These are phyloP conservation scores for Drosophila hydei DNA, from an alignment of 1,140 invertebrate species.

Conservation along the genomic window DNA sequence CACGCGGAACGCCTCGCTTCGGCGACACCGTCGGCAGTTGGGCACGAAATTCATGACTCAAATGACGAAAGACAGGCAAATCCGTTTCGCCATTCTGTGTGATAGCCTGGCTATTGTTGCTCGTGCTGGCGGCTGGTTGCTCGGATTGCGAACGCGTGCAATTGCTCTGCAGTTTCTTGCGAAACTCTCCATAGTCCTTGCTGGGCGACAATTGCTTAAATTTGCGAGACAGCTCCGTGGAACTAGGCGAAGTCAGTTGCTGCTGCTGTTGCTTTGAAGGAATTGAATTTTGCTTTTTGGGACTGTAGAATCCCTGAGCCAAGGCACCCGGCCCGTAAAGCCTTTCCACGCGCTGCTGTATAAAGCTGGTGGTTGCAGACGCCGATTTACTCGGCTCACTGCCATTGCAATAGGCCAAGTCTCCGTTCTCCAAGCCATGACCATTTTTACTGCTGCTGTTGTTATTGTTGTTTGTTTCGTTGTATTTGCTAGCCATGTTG, in stretches of 20 bases:
- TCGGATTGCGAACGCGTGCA: constrained; percentile 49
- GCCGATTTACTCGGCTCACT: constrained; percentile 6
- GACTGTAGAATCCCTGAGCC: constrained; percentile 92
- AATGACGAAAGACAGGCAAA: constrained; percentile 90
- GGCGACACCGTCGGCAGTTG: constrained; percentile 90
- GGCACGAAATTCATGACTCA: constrained; percentile 92
- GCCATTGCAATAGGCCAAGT: constrained; percentile 31
- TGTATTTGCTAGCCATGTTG: constrained; percentile 36
- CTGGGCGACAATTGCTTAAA: constrained; percentile 77
- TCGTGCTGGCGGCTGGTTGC: background rate
- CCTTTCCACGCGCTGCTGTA: constrained; percentile 93
- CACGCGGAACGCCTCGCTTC: constrained; percentile 82
- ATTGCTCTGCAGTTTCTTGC: constrained; percentile 84
- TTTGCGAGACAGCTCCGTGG: constrained; percentile 71
- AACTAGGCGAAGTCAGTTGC: constrained; percentile 21
- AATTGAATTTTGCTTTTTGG: constrained; percentile 83
- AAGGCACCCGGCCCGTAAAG: constrained; percentile 93
- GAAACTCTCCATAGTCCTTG: constrained; percentile 83
- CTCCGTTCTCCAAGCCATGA: constrained; percentile 31
- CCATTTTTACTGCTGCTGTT: constrained; percentile 39
- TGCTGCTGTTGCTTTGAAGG: constrained; percentile 11
- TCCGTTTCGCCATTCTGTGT: constrained; percentile 54
- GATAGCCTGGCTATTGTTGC: no score
- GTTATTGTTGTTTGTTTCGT: constrained; percentile 46
- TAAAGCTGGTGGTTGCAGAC: constrained; percentile 87